phyloP scores from a whole-genome alignment of 2,888 invertebrate species.

The Athalia rosae region DNA sequence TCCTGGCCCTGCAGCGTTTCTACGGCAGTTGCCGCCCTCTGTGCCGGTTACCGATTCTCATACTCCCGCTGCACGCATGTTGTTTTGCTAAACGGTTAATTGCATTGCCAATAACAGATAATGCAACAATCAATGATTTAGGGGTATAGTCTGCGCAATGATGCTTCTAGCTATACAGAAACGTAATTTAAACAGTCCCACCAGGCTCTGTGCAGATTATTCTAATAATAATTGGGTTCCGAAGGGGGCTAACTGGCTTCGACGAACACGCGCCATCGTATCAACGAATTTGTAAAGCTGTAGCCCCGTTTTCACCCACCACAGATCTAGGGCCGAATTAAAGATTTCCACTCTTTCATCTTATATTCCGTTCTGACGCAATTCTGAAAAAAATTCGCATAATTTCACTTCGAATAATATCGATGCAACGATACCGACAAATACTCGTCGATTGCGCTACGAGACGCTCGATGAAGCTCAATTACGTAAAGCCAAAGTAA shows the following conservation, averaged over 20 bases:
- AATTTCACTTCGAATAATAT: slow-evolving; percentile 32
- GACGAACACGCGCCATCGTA: background rate
- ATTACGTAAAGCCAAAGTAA: slow-evolving; percentile 12
- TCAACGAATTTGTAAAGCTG: no score
- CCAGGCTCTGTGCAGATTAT: slow-evolving; percentile 68
- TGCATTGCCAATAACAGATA: slow-evolving; percentile 74
- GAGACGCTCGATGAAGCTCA: slow-evolving; percentile 23
- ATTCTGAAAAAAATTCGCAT: background rate
- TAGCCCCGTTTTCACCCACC: no score
- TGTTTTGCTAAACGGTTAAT: slow-evolving; percentile 72
- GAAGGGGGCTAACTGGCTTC: slow-evolving; percentile 1
- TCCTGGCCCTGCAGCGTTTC: slow-evolving; percentile 22
- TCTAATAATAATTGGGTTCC: slow-evolving; percentile 67
- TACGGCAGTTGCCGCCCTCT: background rate
- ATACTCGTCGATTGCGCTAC: background rate
- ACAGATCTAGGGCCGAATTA: no score
- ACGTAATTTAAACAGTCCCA: slow-evolving; percentile 70
- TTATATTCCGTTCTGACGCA: background rate
- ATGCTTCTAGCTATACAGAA: slow-evolving; percentile 59
- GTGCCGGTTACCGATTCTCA: slow-evolving; percentile 1
- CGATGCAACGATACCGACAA: slow-evolving; percentile 8
- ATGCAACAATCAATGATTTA: slow-evolving; percentile 73
- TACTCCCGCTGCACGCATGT: slow-evolving; percentile 35
- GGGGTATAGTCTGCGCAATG: slow-evolving; percentile 58
- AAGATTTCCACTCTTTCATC: no score